These are phyloP conservation scores for Rhadina sibilatrix DNA, from an alignment of 2,113 vertebrate species.

Conservation along the genomic window DNA sequence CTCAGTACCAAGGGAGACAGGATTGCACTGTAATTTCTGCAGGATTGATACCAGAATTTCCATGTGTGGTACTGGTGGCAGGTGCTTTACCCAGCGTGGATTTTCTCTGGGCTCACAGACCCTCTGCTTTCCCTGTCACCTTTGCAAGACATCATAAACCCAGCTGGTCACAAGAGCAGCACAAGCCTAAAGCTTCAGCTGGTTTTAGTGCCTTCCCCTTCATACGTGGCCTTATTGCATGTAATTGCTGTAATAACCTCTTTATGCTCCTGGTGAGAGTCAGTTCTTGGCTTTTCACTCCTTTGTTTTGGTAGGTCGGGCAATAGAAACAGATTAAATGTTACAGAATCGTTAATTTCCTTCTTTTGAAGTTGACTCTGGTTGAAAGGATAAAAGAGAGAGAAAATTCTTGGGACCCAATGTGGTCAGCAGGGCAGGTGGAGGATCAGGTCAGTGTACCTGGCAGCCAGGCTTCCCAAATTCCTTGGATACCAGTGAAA, in stretches of 20 bases:
- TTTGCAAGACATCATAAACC: neutral
- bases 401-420: neutral
- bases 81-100: neutral
- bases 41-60: neutral
- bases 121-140: neutral
- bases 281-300: neutral
- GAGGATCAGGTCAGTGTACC: neutral
- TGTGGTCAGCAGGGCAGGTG: neutral
- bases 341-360: neutral
- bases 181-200: neutral
- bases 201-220: neutral
- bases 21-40: accelerated
- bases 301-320: neutral
- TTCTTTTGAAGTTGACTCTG: neutral
- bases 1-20: neutral
- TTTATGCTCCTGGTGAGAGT: neutral
- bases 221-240: neutral
- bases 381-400: neutral
- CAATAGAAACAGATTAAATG: neutral
- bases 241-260: neutral
- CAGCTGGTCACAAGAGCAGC: neutral
- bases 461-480: neutral
- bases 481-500: slow-evolving; percentile 12
- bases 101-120: neutral
- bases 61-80: accelerated